Conservation (phyloP, 2,888 invertebrate species). For the Sinhomidia bicolor region DNA sequence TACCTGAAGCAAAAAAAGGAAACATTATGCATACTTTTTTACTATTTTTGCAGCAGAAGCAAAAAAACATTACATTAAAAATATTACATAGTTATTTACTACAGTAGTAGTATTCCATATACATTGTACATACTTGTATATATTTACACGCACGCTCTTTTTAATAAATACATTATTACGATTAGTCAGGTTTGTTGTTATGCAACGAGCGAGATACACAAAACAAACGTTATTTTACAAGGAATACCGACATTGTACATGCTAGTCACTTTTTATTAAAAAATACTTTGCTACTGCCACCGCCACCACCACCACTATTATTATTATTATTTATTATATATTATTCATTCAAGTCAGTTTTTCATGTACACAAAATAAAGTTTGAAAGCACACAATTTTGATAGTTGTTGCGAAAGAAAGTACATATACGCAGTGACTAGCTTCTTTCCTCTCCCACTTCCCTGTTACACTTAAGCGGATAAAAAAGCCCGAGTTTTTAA, state of each 20-base stretch:
- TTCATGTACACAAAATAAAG: not conserved
- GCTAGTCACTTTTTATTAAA: too few relatives aligned
- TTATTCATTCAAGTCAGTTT: not conserved
- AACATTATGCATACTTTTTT: not conserved
- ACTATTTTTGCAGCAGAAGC: too few relatives aligned
- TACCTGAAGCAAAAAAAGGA: too few relatives aligned
- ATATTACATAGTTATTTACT: too few relatives aligned
- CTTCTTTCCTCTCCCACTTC: too few relatives aligned
- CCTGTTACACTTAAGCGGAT: slow-evolving; percentile 33
- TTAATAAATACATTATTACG: too few relatives aligned
- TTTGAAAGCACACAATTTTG: not conserved
- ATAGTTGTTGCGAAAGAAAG: not conserved
- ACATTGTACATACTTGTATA: too few relatives aligned
- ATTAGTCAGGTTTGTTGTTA: not conserved
- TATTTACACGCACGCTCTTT: not conserved
- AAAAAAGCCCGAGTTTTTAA: not conserved
- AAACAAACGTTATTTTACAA: not conserved
- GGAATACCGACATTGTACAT: not conserved
- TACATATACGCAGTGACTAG: not conserved
- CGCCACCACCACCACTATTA: too few relatives aligned
- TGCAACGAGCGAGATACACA: not conserved
- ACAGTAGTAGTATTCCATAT: too few relatives aligned
- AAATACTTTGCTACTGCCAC: too few relatives aligned
- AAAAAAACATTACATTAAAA: too few relatives aligned
- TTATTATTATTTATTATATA: not conserved